phyloP scores from a whole-genome alignment of 2,797 vertebrate genomes.

The Botia almorhae region DNA sequence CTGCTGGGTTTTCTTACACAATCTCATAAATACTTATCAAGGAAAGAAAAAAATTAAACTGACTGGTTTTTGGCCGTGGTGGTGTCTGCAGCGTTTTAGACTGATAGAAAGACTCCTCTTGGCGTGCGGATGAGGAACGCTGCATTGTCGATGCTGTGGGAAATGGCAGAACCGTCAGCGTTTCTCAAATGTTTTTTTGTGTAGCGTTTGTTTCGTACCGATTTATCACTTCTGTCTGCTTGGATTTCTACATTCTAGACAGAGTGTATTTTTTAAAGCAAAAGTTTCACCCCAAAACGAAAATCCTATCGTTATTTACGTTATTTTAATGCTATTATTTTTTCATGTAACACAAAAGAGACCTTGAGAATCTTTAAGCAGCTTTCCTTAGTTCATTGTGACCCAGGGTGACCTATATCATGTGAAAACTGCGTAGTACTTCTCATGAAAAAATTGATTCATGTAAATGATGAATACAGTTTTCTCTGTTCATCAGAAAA shows the following conservation, averaged over 20 bases:
- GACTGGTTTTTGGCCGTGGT: conserved; percentile 23
- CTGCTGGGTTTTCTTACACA: conserved; percentile 40
- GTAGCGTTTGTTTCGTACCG: background rate
- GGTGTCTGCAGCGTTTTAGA: conserved; percentile 23
- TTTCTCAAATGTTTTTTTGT: background rate
- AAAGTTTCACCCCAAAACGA: background rate
- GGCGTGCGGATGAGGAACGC: background rate
- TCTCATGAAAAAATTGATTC: background rate
- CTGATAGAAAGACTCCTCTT: conserved; percentile 18
- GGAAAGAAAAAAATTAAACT: conserved; percentile 22
- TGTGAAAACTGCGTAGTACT: background rate
- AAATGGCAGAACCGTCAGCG: conserved; percentile 1
- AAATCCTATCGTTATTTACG: background rate
- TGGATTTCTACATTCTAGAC: background rate
- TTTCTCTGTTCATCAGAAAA: background rate
- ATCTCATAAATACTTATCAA: conserved; percentile 51
- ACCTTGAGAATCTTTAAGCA: background rate
- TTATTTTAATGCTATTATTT: background rate
- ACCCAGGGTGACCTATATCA: too few species aligned
- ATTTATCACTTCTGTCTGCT: background rate
- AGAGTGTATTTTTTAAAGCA: background rate
- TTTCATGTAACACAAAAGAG: background rate
- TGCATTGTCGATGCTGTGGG: background rate
- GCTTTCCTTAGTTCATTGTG: too few species aligned
- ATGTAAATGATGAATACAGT: background rate